Conservation (phyloP, 2,113 vertebrate species). For the Peromyscus maniculatus region DNA sequence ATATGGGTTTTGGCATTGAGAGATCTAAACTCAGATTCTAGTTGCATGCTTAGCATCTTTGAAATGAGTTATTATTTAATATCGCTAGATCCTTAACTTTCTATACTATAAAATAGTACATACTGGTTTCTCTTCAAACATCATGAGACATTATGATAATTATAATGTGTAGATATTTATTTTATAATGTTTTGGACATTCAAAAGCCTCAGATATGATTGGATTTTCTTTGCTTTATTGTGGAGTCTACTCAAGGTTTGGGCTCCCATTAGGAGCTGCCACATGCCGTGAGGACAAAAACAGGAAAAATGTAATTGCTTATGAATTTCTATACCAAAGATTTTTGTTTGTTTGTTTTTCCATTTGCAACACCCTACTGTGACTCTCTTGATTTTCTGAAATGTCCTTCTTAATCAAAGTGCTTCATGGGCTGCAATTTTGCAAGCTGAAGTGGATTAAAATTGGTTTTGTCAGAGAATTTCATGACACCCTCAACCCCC, state of each 20-base stretch:
- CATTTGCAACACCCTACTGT: constrained; percentile 70
- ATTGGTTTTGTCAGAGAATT: constrained; percentile 77
- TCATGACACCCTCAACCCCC: constrained; percentile 61
- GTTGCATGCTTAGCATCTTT: background rate
- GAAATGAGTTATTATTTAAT: background rate
- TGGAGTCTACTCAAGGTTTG: background rate
- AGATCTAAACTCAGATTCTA: background rate
- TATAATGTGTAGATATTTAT: background rate
- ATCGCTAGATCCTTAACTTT: background rate
- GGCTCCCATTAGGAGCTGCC: background rate
- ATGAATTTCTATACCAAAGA: constrained; percentile 57
- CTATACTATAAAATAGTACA: background rate
- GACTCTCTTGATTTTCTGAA: constrained; percentile 79
- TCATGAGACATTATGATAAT: background rate
- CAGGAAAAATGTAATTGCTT: constrained; percentile 54
- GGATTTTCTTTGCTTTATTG: background rate
- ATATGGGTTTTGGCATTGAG: background rate
- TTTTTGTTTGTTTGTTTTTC: constrained; percentile 76
- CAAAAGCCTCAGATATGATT: background rate
- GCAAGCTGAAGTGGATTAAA: constrained; percentile 77
- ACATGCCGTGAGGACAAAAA: constrained; percentile 9
- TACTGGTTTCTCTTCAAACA: background rate
- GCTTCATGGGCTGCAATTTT: constrained; percentile 74
- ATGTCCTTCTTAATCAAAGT: constrained; percentile 80
- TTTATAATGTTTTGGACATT: background rate